A percentile compares a stretch with the other conserved stretches of the same genome.
phyloP scores from a whole-genome alignment of 1,140 invertebrate genomes.

The Oncopeltus fasciatus region DNA sequence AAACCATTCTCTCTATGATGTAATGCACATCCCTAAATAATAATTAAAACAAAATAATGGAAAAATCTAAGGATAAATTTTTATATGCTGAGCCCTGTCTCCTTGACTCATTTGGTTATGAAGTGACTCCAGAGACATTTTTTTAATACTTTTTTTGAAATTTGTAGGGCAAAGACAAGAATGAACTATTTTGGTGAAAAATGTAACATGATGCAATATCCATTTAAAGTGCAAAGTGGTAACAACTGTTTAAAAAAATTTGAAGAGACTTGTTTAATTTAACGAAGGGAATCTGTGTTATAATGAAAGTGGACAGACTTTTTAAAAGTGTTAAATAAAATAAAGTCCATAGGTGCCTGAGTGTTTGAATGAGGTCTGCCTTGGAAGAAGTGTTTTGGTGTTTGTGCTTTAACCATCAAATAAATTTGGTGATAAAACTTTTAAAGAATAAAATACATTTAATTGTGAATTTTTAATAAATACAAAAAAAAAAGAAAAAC shows the following conservation, averaged over 20 bases:
- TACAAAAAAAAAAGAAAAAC: constrained; percentile 10
- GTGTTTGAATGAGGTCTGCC: constrained; percentile 6
- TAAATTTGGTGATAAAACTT: constrained; percentile 14
- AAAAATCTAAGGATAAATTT: constrained; percentile 4
- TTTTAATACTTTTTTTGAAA: background rate
- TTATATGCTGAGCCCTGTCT: background rate
- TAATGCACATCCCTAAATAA: background rate
- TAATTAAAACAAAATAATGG: background rate
- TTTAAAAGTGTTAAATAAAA: background rate
- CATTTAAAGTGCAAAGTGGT: constrained; percentile 12
- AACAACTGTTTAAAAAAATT: constrained; percentile 4
- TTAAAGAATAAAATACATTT: constrained; percentile 16
- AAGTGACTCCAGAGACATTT: background rate
- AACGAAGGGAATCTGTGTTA: background rate
- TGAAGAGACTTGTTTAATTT: constrained; percentile 2
- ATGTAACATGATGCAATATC: constrained; percentile 12
- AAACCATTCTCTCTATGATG: constrained; percentile 8
- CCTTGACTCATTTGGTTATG: background rate
- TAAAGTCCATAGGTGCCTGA: constrained; percentile 16
- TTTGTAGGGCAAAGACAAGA: background rate
- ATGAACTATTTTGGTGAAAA: constrained; percentile 9
- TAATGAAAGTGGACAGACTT: constrained; percentile 13
- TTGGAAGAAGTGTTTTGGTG: constrained; percentile 15
- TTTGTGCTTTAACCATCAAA: constrained; percentile 13
- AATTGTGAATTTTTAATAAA: constrained; percentile 16